These are phyloP conservation scores for Apostichopus parvimensis DNA, from an alignment of 35 echinoderm and acorn worm genomes.

Conservation along the genomic window DNA sequence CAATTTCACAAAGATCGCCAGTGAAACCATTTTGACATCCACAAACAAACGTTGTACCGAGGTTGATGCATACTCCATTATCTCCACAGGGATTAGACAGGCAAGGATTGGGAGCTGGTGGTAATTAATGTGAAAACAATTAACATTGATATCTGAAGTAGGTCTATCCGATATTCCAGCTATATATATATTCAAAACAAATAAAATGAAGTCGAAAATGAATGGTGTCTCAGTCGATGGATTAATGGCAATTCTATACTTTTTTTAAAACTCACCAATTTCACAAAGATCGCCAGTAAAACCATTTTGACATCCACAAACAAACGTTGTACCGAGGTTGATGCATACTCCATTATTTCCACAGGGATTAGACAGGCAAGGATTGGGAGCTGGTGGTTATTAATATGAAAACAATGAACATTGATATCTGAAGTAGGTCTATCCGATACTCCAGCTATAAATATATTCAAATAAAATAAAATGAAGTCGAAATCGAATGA, in stretches of 20 bases:
- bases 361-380: neutral
- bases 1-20: conserved; percentile 13
- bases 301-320: neutral
- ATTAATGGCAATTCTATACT: no score
- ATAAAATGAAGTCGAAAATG: no score
- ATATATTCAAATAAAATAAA: no score
- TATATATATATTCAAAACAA: no score
- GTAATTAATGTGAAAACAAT: neutral
- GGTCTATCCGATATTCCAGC: no score
- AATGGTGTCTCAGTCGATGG: no score
- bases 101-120: conserved; percentile 11
- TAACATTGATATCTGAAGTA: no score
- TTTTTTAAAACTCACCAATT: neutral
- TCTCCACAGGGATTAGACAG: neutral
- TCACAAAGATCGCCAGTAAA: conserved; percentile 19
- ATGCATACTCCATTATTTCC: conserved; percentile 20
- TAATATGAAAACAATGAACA: no score
- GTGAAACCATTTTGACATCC: conserved; percentile 1
- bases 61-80: conserved; percentile 10
- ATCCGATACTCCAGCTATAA: no score
- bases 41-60: neutral
- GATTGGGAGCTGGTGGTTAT: conserved; percentile 4
- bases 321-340: neutral
- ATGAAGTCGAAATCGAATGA: no score
- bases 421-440: no score